phyloP scores from a whole-genome alignment of 2,113 vertebrate species.

The Saimiri boliviensis region DNA sequence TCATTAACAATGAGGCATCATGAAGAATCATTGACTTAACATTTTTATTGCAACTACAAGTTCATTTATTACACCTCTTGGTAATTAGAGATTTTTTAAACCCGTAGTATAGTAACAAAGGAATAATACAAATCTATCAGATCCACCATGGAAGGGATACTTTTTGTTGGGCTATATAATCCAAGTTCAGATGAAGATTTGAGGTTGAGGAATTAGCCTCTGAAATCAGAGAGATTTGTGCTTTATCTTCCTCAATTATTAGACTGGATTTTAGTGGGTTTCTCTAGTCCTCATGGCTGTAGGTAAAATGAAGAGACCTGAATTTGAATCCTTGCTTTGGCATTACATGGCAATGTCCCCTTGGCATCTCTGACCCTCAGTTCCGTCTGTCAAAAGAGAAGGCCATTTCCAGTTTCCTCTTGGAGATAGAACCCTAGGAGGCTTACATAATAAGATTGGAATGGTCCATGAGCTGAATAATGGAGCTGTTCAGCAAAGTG shows the following conservation, averaged over 20 bases:
- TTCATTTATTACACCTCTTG: constrained; percentile 9
- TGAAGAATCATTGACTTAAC: neutral
- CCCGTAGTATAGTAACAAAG: neutral
- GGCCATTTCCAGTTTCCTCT: constrained; percentile 33
- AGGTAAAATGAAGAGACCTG: constrained; percentile 12
- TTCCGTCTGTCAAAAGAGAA: neutral
- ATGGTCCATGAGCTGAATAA: constrained; percentile 43
- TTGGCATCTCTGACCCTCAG: neutral
- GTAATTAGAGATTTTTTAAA: neutral
- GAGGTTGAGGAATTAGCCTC: neutral
- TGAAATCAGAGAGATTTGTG: constrained; percentile 13
- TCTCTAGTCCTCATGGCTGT: neutral
- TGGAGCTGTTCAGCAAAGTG: constrained; percentile 36
- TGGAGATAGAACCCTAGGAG: constrained; percentile 11
- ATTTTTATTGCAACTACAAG: constrained; percentile 34
- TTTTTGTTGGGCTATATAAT: constrained; percentile 11
- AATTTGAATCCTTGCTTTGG: constrained; percentile 40
- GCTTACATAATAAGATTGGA: constrained; percentile 42
- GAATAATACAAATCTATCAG: constrained; percentile 7
- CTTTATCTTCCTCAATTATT: constrained; percentile 21
- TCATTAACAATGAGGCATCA: constrained; percentile 43
- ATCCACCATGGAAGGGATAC: neutral
- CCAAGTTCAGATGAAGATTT: neutral
- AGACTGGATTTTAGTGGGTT: neutral
- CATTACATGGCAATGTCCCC: neutral